phyloP scores from a whole-genome alignment of 2,113 vertebrate genomes.

The Zosterops borbonicus region DNA sequence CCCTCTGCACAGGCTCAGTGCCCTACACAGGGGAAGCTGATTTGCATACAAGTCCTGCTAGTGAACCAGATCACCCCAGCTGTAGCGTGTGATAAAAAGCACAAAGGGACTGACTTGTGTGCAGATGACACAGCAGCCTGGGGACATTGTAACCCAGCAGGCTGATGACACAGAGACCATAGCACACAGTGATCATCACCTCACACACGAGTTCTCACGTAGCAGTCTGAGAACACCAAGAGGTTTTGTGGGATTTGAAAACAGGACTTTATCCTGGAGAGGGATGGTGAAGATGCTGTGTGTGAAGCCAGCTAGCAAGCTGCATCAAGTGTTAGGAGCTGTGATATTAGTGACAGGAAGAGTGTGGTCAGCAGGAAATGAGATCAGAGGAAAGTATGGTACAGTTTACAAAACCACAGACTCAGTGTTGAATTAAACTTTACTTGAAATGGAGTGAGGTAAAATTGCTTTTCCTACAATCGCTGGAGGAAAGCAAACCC shows the following conservation, averaged over 20 bases:
- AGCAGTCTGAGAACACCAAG: neutral
- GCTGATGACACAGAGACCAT: neutral
- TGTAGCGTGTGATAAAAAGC: neutral
- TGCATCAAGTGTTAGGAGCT: neutral
- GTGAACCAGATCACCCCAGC: neutral
- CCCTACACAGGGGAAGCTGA: neutral
- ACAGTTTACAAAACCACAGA: neutral
- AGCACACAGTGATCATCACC: neutral
- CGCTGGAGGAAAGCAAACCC: neutral
- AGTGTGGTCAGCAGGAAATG: neutral
- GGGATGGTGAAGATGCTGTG: neutral
- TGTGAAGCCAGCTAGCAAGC: neutral
- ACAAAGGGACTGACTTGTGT: neutral
- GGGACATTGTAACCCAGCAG: neutral
- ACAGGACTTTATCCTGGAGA: neutral
- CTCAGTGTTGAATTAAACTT: neutral
- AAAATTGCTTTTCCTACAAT: neutral
- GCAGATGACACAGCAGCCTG: neutral
- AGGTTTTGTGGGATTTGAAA: neutral
- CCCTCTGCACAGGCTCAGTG: neutral
- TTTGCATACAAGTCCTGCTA: neutral
- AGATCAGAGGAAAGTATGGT: neutral
- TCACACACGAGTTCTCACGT: neutral
- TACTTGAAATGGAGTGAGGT: neutral
- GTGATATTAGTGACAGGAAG: neutral